A percentile compares a stretch with the other conserved stretches of the same genome.
Conservation (phyloP, 2,113 vertebrate genomes). For the Cacatua alba region DNA sequence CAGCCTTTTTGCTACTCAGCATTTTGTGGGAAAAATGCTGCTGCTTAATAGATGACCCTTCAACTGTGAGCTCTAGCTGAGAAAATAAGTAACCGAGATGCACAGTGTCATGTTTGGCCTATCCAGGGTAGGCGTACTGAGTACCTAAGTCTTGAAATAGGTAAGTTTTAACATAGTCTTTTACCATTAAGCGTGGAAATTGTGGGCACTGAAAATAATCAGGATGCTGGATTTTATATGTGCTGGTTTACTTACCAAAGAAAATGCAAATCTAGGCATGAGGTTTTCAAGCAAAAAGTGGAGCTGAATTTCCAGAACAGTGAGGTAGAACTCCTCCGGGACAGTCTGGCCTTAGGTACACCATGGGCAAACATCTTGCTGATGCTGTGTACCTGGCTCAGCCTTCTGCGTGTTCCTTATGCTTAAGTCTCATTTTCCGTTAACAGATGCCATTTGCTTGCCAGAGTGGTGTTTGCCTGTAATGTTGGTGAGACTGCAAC, state of each 20-base stretch:
- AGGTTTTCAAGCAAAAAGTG: neutral
- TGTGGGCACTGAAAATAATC: neutral
- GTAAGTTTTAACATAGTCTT: neutral
- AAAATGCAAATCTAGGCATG: neutral
- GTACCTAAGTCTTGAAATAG: neutral
- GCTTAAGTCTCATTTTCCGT: neutral
- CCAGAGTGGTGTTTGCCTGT: neutral
- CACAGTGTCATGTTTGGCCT: neutral
- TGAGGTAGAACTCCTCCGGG: neutral
- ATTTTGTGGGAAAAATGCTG: neutral
- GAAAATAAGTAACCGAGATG: neutral
- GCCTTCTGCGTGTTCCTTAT: neutral
- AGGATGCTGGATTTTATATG: neutral
- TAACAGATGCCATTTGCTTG: neutral
- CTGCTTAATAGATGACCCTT: neutral
- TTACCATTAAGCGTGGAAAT: neutral
- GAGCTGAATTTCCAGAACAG: neutral
- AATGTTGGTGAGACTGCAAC: neutral
- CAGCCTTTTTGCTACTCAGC: neutral
- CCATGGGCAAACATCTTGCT: neutral
- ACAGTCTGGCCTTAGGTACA: neutral
- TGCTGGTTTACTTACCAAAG: neutral
- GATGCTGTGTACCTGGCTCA: accelerated
- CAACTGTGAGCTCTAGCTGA: neutral
- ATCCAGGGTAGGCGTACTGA: neutral